Base-by-base conservation (phyloP, 2,113 vertebrate genomes). In the Heliornis fulica region DNA sequence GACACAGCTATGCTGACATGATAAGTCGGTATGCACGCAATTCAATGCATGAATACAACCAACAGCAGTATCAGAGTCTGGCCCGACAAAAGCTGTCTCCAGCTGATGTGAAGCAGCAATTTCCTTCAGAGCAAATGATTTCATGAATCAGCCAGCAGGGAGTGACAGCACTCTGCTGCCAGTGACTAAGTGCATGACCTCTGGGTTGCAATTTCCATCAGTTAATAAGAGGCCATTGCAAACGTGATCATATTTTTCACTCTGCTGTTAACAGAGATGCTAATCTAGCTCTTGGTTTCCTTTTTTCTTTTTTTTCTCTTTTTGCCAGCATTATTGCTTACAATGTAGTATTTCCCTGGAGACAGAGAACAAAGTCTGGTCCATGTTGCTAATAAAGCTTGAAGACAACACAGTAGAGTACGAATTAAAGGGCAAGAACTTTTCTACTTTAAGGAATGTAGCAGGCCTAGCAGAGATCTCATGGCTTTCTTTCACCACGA, bases 81-180 rank as follows among this genome's bases (percentile, higher is more conserved):
- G 19, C 31, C 64, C 69, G 57, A 78, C 54, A 79, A 77, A 95
- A 92, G 45, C 60, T 0, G 0, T 83, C 87, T 93, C 56, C 43
- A 84, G 43, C 53, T 54, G 75, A 84, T 38, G 22, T 65, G 93
- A 82, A 83, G 64, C 40, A 89, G 84, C 87, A 93, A 45, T 74
- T 90, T 78, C 88, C 92, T 87, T 74, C 87, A 89, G 34, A 89
- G 82, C 75, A 95, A 95, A 97, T 69, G 89, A 74, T 94, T 93
- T 71, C 60, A 81, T 91, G 91, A 90, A 82, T 92, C 36, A 97
- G 76, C 63, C 93, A 95, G 82, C 87, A 94, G 86, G 82, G 89
- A 96, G 87, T 76, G 91, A 93, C 94, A 95, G 71, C 56, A 89
- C 84, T 95, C 89, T 87, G 70, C 70, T 87, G 51, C 83, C 74